Conservation (phyloP, 2,113 vertebrate genomes). For the Telmatochromis sp. region DNA sequence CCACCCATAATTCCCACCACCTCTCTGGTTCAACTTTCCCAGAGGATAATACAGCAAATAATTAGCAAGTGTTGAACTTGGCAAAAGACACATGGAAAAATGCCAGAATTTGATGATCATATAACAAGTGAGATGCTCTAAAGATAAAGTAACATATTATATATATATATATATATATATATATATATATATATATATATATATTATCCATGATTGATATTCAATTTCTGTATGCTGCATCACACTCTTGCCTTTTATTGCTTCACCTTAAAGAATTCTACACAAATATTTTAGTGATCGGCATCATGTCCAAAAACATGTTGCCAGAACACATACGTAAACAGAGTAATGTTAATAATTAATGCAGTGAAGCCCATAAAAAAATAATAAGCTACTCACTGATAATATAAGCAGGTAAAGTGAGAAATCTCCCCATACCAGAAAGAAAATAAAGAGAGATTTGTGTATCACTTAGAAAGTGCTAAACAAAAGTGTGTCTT, state of each 20-base stretch:
- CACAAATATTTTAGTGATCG: not conserved
- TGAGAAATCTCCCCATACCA: not conserved
- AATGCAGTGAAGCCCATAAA: not conserved
- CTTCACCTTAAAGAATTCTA: not conserved
- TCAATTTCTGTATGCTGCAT: not conserved
- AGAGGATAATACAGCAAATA: conserved; percentile 20
- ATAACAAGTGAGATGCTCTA: not conserved
- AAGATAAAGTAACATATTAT: not conserved
- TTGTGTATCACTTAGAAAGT: not conserved
- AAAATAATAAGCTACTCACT: not conserved
- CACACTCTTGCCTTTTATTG: not conserved
- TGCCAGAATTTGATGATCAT: conserved; percentile 12
- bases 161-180: no score
- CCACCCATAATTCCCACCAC: not conserved
- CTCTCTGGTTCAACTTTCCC: not conserved
- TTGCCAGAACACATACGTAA: not conserved
- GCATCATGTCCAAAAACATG: not conserved
- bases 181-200: no score
- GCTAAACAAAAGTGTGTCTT: not conserved
- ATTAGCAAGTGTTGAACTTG: conserved; percentile 1
- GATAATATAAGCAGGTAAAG: not conserved
- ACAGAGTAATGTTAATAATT: not conserved
- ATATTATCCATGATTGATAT: not conserved
- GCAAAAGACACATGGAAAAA: not conserved
- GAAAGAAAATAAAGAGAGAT: not conserved